Percentiles rank a stretch among this genome's conserved stretches.
Evolutionary conservation across 2,888 invertebrate genomes (phyloP).

Genomic region (Teleogryllus oceanicus): DNA sequence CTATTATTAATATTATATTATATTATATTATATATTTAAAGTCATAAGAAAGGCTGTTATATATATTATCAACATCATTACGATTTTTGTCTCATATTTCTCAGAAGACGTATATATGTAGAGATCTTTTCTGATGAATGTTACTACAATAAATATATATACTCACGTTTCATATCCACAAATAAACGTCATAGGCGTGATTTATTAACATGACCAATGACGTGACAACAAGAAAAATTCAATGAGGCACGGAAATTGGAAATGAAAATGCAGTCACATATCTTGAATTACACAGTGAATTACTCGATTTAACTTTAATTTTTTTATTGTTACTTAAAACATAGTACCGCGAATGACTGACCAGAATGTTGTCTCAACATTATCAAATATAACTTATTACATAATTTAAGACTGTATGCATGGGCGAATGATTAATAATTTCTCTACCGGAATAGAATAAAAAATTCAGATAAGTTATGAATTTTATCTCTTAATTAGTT

Average conservation of each 20-base stretch:
- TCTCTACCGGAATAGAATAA: neutral
- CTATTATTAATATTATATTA: constrained; percentile 26
- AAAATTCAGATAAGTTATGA: neutral
- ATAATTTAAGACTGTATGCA: constrained; percentile 29
- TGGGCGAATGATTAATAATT: constrained; percentile 21
- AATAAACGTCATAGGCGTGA: neutral
- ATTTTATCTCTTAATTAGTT: neutral
- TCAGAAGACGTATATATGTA: constrained; percentile 24
- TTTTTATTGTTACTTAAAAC: neutral
- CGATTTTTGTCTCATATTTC: constrained; percentile 25
- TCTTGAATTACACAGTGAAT: too few species aligned
- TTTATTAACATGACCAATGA: neutral
- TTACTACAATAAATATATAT: constrained; percentile 18
- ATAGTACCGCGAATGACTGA: constrained; percentile 4
- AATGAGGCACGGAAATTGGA: neutral
- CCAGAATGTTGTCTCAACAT: constrained; percentile 19
- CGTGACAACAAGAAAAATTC: neutral
- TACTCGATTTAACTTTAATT: too few species aligned
- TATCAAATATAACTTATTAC: constrained; percentile 29
- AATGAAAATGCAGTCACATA: neutral
- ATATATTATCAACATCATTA: constrained; percentile 28
- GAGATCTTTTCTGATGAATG: constrained; percentile 24
- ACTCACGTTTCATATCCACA: constrained; percentile 18
- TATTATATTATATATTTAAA: constrained; percentile 27
- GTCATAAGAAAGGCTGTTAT: constrained; percentile 35